These are phyloP conservation scores for Gobio gobio DNA, from an alignment of 2,113 vertebrate species.

Conservation along the genomic window DNA sequence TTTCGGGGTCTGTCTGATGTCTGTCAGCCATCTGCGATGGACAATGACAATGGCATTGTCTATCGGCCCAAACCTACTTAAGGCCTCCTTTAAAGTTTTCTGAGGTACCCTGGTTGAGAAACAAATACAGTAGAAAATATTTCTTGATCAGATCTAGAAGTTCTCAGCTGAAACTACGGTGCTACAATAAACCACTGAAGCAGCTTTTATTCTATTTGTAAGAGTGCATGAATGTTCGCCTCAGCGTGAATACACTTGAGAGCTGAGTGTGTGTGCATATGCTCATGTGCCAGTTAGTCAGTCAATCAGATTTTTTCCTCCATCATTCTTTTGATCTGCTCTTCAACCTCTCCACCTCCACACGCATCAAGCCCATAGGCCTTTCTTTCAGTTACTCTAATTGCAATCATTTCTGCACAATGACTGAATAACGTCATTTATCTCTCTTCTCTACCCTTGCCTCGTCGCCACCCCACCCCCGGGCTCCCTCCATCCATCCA, in stretches of 20 bases:
- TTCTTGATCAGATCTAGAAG: neutral
- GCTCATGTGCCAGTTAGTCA: neutral
- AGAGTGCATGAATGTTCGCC: neutral
- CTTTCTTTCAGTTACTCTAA: constrained; percentile 41
- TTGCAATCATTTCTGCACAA: constrained; percentile 50
- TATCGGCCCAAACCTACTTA: neutral
- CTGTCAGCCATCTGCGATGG: too few relatives aligned
- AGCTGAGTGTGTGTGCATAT: neutral
- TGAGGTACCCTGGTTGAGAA: neutral
- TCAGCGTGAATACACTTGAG: constrained; percentile 4
- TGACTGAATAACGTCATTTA: constrained; percentile 17
- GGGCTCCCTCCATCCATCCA: neutral
- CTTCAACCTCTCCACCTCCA: constrained; percentile 32
- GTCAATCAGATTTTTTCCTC: neutral
- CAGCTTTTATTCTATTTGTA: constrained; percentile 7
- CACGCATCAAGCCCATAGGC: constrained; percentile 23
- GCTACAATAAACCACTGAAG: neutral
- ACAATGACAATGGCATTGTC: too few relatives aligned
- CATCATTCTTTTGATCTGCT: constrained; percentile 26
- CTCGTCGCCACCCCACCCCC: neutral
- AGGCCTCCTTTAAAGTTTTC: neutral
- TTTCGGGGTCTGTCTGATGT: too few relatives aligned
- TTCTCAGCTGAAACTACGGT: neutral
- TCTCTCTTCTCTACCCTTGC: constrained; percentile 16
- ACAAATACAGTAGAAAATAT: neutral